Conservation (phyloP, 1,140 invertebrate genomes). For the Pectinophora gossypiella region DNA sequence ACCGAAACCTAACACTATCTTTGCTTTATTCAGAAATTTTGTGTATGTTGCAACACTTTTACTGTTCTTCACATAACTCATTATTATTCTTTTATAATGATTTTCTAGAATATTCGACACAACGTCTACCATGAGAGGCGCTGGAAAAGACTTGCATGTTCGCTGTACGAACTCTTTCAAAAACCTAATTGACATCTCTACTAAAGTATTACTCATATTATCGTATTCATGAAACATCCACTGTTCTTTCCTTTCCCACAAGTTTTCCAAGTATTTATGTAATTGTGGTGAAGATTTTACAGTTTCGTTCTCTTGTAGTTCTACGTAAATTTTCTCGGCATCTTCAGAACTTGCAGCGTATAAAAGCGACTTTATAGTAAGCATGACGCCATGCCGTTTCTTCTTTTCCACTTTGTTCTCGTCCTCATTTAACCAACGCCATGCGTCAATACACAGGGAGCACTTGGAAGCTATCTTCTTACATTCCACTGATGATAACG, state of each 20-base stretch:
- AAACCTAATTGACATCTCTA: conserved; percentile 5
- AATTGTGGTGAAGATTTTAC: background rate
- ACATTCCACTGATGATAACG: background rate
- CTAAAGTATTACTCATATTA: background rate
- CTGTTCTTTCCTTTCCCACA: conserved; percentile 9
- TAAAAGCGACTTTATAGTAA: conserved; percentile 5
- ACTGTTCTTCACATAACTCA: background rate
- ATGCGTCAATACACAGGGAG: conserved; percentile 9
- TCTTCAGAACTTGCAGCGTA: background rate
- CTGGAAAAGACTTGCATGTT: conserved; percentile 17
- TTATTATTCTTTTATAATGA: background rate
- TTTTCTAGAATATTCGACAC: conserved; percentile 13
- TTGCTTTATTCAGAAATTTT: conserved; percentile 3
- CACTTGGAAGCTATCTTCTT: background rate
- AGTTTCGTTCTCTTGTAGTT: conserved; percentile 5
- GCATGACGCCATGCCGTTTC: conserved; percentile 11
- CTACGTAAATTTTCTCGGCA: conserved; percentile 4
- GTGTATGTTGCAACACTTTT: conserved; percentile 2
- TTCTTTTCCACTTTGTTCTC: conserved; percentile 5
- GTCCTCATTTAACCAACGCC: conserved; percentile 11
- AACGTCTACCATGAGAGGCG: conserved; percentile 15
- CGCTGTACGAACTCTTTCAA: conserved; percentile 16
- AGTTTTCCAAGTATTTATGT: background rate
- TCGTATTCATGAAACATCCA: conserved; percentile 4
- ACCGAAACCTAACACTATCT: background rate